phyloP scores from a whole-genome alignment of 2,888 invertebrate genomes.

The Agonopterix subpropinquella region DNA sequence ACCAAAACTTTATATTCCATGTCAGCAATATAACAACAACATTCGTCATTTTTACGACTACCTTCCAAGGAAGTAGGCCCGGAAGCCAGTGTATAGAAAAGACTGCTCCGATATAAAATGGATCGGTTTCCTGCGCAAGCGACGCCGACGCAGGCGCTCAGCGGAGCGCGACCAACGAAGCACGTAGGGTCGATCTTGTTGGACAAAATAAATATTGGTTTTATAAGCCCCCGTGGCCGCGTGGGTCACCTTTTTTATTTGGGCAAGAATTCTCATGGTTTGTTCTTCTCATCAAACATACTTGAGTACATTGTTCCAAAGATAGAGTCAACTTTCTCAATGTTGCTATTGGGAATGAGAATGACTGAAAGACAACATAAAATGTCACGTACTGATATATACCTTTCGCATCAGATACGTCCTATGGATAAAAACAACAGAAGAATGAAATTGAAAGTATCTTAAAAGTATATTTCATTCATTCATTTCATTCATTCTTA shows the following conservation, averaged over 20 bases:
- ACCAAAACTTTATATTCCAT: not conserved
- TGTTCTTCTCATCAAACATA: not conserved
- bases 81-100: slow-evolving; percentile 27
- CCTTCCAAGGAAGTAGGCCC: slow-evolving; percentile 27
- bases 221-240: slow-evolving; percentile 20
- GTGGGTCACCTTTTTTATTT: slow-evolving; percentile 29
- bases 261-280: slow-evolving; percentile 7
- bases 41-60: slow-evolving; percentile 1
- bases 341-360: too few relatives aligned
- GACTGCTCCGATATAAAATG: slow-evolving; percentile 27
- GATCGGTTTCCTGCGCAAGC: slow-evolving; percentile 33
- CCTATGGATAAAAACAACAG: too few relatives aligned
- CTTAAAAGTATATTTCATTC: too few relatives aligned
- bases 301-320: too few relatives aligned
- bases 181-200: slow-evolving; percentile 48
- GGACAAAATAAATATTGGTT: slow-evolving; percentile 52
- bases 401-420: too few relatives aligned
- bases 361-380: too few relatives aligned
- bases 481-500: too few relatives aligned
- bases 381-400: too few relatives aligned
- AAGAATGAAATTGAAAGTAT: too few relatives aligned
- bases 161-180: slow-evolving; percentile 30
- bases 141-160: slow-evolving; percentile 18
- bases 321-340: too few relatives aligned
- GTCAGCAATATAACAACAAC: not conserved